Conservation (phyloP, 2,888 invertebrate species). For the Himalopsyche anomala region DNA sequence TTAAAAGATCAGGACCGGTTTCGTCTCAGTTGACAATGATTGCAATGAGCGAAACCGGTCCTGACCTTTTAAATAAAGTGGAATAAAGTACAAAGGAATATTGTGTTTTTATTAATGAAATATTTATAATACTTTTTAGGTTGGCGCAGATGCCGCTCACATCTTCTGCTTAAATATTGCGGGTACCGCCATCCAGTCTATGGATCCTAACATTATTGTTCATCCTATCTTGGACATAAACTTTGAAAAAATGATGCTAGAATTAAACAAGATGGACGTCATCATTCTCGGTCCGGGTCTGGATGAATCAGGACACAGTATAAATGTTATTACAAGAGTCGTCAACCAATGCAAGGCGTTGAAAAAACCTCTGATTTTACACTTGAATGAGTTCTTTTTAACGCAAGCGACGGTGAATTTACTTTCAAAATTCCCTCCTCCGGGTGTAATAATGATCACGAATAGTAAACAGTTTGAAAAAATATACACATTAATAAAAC, state of each 20-base stretch:
- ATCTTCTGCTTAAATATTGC: conserved; percentile 92
- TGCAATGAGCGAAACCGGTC: no score
- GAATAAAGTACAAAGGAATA: no score
- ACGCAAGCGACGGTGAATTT: conserved; percentile 80
- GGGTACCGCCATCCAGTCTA: conserved; percentile 92
- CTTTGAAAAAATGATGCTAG: conserved; percentile 7
- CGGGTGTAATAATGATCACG: conserved; percentile 89
- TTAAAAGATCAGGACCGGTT: no score
- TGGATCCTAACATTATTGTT: conserved; percentile 97
- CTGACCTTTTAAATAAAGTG: no score
- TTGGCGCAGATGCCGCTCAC: conserved; percentile 94
- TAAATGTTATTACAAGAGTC: conserved; percentile 80
- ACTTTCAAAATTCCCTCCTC: conserved; percentile 81
- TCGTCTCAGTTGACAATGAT: no score
- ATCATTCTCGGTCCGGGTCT: conserved; percentile 56
- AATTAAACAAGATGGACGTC: conserved; percentile 51
- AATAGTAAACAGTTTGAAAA: conserved; percentile 92
- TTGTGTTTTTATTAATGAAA: no score
- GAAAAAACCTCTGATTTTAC: conserved; percentile 78
- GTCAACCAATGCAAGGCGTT: conserved; percentile 79
- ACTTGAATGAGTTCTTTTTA: conserved; percentile 77
- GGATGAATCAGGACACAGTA: conserved; percentile 78
- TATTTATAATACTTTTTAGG: conserved; percentile 69
- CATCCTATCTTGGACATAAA: conserved; percentile 83
- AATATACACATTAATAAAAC: conserved; percentile 78